Evolutionary conservation across 2,113 vertebrate species (phyloP), one percentile per base, ranked within the genome.

Genomic region (Myrmophylax atrothorax): DNA sequence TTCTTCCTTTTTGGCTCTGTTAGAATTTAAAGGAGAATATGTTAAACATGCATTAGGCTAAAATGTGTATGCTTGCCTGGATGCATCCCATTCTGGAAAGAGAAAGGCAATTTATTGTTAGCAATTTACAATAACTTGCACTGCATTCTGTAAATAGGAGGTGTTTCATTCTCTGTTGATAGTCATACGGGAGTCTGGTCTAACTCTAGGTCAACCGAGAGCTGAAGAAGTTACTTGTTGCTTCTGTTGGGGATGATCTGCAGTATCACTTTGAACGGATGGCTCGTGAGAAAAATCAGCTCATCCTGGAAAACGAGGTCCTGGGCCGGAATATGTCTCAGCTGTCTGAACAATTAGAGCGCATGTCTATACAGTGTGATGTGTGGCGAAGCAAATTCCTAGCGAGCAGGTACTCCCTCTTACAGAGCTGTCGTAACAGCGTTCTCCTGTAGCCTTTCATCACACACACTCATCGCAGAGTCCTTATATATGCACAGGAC

Each of bases 351-450:
- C 99, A 99, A 63, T 62, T 99, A 38, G 99, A 99, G 91, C 98
- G 99, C 28, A 99, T 99, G 98, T 99, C 99, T 17, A 99, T 99
- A 90, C 99, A 99, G 60, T 99, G 99, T 82, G 99, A 99, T 4
- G 99, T 99, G n/a, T 99, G 99, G 99, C 98, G 99, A 96, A 99
- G 99, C 97, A 99, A 99, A 97, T 99, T 99, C 97, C 98, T 99
- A 11, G 99, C 99, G 70, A 99, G 99, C 98, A 98, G 99, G 99
- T 99, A 97, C 59, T 75, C 18, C 74, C 12, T 72, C 40, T 81
- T 22, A 17, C 50, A 52, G 28, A 74, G 35, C 33, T 92, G 18
- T 55, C 74, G 5, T 6, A 35, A 58, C 25, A 63, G 25, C 46
- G 3, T 67, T 83, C 28, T 59, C 16, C 52, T 84, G 38, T 40